Evolutionary conservation across 2,797 vertebrate species (phyloP), one percentile per base, ranked within the genome.

Genomic region (Sebastes kiyomatsui): DNA sequence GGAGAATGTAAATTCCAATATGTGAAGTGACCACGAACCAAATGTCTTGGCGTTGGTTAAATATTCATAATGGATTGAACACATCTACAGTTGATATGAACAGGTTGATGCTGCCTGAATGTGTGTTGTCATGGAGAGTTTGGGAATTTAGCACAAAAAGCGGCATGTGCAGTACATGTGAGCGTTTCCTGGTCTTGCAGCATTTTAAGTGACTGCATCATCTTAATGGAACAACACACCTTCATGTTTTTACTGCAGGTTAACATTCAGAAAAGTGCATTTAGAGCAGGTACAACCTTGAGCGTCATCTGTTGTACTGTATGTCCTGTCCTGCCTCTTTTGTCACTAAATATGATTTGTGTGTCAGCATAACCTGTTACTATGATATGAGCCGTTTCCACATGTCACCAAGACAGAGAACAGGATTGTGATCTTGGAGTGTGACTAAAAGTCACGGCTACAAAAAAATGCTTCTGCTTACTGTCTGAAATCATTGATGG

Each of bases 381-480:
- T 62, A 62, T 18, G 7, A 22, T n/a, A 30, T 18, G 20, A 76
- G 62, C 33, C 7, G 46, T 56, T 81, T 66, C 59, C 3, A 65
- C 23, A 7, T 55, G 58, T 64, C 83, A 67, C 20, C 16, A 25
- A 54, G 14, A 46, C 65, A 64, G 23, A 71, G 33, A 58, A 49
- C 69, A 38, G 4, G 74, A 32, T 3, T 54, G 52, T 46, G 60
- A 70, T 77, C 65, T 18, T 20, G 52, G 68, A 32, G 52, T 66
- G 62, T 82, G 68, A 67, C 59, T 77, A 64, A 77, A 77, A 77
- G 69, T 62, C 55, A 56, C 2, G 32, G 46, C 71, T 62, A n/a
- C 13, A 32, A 62, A 30, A 46, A 60, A 42, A 32, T 25, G 30
- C 32, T 18, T 52, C 35, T 33, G 67, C 27, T 56, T 58, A 60